A percentile compares a stretch with the other conserved stretches of the same genome.
These are phyloP conservation scores for Pelecanoides urinatrix DNA, from an alignment of 2,113 vertebrate species.

Conservation along the genomic window DNA sequence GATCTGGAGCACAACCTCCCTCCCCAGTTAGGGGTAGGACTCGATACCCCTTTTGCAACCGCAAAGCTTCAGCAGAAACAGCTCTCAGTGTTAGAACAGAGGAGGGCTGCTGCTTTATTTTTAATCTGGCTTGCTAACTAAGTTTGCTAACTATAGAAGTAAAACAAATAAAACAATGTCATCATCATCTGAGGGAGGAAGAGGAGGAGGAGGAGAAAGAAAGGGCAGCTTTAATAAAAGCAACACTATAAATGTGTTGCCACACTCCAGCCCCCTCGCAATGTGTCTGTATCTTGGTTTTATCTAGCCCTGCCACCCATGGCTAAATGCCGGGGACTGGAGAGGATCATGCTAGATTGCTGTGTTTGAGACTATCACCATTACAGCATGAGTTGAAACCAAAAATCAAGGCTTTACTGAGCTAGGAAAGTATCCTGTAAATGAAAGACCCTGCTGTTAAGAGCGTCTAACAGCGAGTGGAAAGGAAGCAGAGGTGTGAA, in stretches of 20 bases:
- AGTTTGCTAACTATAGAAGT: constrained; percentile 44
- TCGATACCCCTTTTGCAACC: background rate
- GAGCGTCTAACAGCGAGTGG: fast-evolving
- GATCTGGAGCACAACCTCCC: background rate
- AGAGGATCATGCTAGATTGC: background rate
- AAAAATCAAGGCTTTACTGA: background rate
- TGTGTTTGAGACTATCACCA: background rate
- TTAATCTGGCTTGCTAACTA: constrained; percentile 1
- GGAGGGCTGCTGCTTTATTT: constrained; percentile 33
- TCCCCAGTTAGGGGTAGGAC: background rate
- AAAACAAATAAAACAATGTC: constrained; percentile 48
- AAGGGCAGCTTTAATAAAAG: constrained; percentile 40
- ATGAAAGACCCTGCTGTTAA: background rate
- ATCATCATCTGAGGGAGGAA: constrained; percentile 42
- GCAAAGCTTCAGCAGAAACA: background rate
- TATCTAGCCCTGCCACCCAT: background rate
- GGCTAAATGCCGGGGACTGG: background rate
- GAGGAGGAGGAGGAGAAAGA: constrained; percentile 17
- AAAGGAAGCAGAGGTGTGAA: background rate
- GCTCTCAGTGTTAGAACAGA: background rate
- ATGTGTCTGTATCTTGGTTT: background rate
- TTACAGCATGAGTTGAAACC: background rate
- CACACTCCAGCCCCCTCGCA: background rate
- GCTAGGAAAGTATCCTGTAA: background rate
- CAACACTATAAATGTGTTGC: background rate